Evolutionary conservation across 1,140 invertebrate species (phyloP).

Genomic region (Stegodyphus mimosarum): DNA sequence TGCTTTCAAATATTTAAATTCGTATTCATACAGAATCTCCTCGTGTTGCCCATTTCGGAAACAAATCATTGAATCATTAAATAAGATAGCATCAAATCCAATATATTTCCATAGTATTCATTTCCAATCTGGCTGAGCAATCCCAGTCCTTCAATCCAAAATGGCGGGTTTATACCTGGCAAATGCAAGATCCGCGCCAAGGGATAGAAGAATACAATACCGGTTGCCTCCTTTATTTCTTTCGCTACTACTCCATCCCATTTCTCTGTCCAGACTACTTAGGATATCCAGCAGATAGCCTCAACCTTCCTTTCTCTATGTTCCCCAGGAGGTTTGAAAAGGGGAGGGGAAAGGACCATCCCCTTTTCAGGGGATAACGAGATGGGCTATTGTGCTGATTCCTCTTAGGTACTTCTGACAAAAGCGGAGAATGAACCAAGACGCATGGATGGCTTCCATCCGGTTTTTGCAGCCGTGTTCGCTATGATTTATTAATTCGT

Average conservation of each 20-base stretch:
- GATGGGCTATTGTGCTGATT: conserved; percentile 27
- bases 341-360: background rate
- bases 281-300: conserved; percentile 31
- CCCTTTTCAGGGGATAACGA: conserved; percentile 25
- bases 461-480: conserved; percentile 6
- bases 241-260: conserved; percentile 20
- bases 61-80: too few species aligned
- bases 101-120: too few species aligned
- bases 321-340: conserved; percentile 12
- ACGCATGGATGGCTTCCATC: conserved; percentile 7
- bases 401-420: conserved; percentile 31
- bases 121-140: conserved; percentile 4
- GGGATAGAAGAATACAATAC: conserved; percentile 10
- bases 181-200: conserved; percentile 4
- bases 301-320: conserved; percentile 13
- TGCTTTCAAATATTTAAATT: too few species aligned
- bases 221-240: conserved; percentile 26
- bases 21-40: too few species aligned
- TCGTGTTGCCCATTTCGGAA: too few species aligned
- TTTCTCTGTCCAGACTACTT: conserved; percentile 29
- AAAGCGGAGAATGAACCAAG: background rate
- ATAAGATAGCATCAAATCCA: too few species aligned
- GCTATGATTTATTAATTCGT: conserved; percentile 52
- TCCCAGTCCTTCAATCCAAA: conserved; percentile 11
- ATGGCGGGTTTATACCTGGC: conserved; percentile 31